These are phyloP conservation scores for Desoria tigrina DNA, from an alignment of 2,888 invertebrate species.

Conservation along the genomic window DNA sequence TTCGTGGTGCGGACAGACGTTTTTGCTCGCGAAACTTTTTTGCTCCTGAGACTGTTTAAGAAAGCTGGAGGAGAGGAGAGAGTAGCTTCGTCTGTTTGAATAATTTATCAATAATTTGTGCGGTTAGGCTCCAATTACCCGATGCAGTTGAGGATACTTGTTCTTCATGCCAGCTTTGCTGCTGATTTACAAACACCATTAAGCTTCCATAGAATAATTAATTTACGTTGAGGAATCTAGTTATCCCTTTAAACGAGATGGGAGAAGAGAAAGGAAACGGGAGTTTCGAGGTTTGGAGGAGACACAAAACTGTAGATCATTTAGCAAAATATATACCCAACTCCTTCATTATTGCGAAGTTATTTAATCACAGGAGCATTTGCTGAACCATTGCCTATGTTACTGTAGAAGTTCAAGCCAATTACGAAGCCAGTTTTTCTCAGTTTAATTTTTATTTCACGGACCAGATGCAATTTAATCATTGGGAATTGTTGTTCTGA, in stretches of 20 bases:
- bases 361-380: too few relatives aligned
- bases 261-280: too few relatives aligned
- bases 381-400: too few relatives aligned
- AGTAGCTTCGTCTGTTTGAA: slow-evolving; percentile 16
- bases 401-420: too few relatives aligned
- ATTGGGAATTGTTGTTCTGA: too few relatives aligned
- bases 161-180: not conserved
- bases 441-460: too few relatives aligned
- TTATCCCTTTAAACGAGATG: not conserved
- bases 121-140: slow-evolving; percentile 16
- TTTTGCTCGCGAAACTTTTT: not conserved
- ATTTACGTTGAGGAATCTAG: slow-evolving; percentile 8
- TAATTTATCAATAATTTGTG: slow-evolving; percentile 24
- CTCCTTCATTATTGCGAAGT: too few relatives aligned
- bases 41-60: not conserved
- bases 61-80: not conserved
- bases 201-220: not conserved
- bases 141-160: slow-evolving; percentile 3
- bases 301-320: too few relatives aligned
- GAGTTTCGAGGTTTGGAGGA: too few relatives aligned
- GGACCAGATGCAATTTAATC: too few relatives aligned
- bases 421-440: too few relatives aligned
- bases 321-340: too few relatives aligned
- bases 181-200: slow-evolving; percentile 6
- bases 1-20: slow-evolving; percentile 11